Evolutionary conservation across 2,113 vertebrate species (phyloP), one percentile per base, ranked within the genome.

Genomic region (Toxotes jaculatrix): DNA sequence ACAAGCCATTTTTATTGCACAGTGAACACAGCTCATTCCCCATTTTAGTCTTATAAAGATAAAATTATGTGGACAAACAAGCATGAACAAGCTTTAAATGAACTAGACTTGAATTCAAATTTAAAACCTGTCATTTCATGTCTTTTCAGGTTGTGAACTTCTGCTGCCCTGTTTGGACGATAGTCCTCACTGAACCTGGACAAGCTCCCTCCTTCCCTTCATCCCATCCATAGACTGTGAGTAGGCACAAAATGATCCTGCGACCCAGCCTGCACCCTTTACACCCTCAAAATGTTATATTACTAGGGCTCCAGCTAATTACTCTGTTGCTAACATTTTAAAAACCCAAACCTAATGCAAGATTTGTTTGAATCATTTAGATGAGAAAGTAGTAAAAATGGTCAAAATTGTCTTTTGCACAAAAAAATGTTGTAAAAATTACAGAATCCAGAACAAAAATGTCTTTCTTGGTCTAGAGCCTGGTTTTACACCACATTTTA

Each of bases 101-200:
- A 57, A 27, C 27, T 1, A 53, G 17, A 19, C 47, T 21, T 4
- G 16, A 42, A 8, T 45, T 3, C 1, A 55, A 8, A 36, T 31
- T n/a, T 76, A 31, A 76, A 56, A 67, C 0, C 38, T 38, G 5
- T 9, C 0, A 3, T 51, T 66, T 60, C 1, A 0, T 45, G 47
- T 85, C 17, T 75, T 65, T 63, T 34, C 77, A 87, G 85, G 40
- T 57, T 19, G 61, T 49, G 23, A 87, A 34, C 17, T 36, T 23
- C 51, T 63, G 43, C 75, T 13, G 23, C 5, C 31, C 4, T 27
- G 9, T 67, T 8, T 70, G 31, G 59, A 61, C 23, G 11, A 21
- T 72, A 14, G 0, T 61, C 71, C 32, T 57, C 51, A 32, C 68
- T 71, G 82, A 74, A 38, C 34, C 67, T 21, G 55, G 67, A 74